Evolutionary conservation across 2,888 invertebrate species (phyloP), one percentile per base, ranked within the genome.

Genomic region (Heliconius sara): DNA sequence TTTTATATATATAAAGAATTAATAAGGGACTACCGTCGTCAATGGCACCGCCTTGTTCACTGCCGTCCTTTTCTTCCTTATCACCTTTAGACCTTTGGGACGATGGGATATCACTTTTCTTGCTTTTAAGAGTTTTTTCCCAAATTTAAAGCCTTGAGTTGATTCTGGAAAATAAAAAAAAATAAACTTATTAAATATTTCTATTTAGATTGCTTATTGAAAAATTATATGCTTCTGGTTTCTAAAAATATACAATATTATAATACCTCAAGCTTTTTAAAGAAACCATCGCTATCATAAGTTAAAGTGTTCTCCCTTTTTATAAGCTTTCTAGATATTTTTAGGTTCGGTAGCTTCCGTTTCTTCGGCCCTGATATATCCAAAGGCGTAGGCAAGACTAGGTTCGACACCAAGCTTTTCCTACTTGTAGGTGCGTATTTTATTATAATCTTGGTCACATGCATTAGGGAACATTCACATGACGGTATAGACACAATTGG

Each of bases 231-330:
- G 22, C 22, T 19, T 68, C 25, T 71, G 22, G 60, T 72, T 16
- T 34, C 16, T n/a, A 60, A 39, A 39, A 5, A n/a, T 52, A 6
- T 9, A 12, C 39, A n/a, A 9, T 10, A 12, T 57, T 89, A n/a
- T 9, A 10, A 57, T 89, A 95, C 95, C 95, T 95, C 95, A 78
- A 95, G 89, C 76, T 90, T 93, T 82, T 86, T 90, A 88, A 95
- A 95, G 85, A 95, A 95, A 71, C 89, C 91, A 65, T 92, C 92
- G 80, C 88, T 90, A 79, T 94, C 89, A 81, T 90, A 89, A 16
- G 85, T 83, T 43, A 89, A 77, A 3, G 86, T 84, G 79, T 89
- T 89, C 30, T 92, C 88, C 72, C 86, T 87, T 78, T 89, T 89
- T 34, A 88, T 86, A 2, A 85, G 83, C 83, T 92, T 94, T 76